Conservation (phyloP, 2,888 invertebrate genomes). For the Brachypterus glaber region DNA sequence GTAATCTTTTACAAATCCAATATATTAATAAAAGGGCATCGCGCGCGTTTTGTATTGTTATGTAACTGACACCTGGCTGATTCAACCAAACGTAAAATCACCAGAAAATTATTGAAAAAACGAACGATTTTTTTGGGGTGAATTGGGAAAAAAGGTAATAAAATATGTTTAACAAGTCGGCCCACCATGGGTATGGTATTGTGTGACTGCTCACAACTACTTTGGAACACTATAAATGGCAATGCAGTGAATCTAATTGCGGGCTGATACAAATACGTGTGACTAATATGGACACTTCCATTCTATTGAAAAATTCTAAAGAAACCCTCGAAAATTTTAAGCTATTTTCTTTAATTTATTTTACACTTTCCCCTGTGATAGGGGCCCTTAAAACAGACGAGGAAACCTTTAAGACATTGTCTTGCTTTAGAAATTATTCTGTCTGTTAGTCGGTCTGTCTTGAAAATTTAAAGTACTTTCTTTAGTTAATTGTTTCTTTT, state of each 20-base stretch:
- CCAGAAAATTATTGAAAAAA: conserved; percentile 37
- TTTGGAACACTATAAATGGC: conserved; percentile 28
- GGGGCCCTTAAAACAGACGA: too few relatives aligned
- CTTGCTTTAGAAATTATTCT: too few relatives aligned
- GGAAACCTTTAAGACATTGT: too few relatives aligned
- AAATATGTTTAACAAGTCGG: conserved; percentile 30
- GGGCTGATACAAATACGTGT: conserved; percentile 31
- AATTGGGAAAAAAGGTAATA: conserved; percentile 32
- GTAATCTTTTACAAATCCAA: conserved; percentile 32
- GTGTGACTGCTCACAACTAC: conserved; percentile 18
- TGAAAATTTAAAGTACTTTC: too few relatives aligned
- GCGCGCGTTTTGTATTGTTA: conserved; percentile 32
- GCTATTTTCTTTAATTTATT: too few relatives aligned
- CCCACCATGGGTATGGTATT: conserved; percentile 25
- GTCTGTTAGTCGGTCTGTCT: too few relatives aligned
- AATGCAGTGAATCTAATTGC: conserved; percentile 34
- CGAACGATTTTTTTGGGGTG: conserved; percentile 29
- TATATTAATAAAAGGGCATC: conserved; percentile 34
- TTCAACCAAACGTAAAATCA: conserved; percentile 36
- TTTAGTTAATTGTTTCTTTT: too few relatives aligned
- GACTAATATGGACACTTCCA: conserved; percentile 31
- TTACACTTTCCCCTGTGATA: too few relatives aligned
- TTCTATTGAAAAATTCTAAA: too few relatives aligned
- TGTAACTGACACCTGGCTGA: conserved; percentile 31
- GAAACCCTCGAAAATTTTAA: too few relatives aligned